These are phyloP conservation scores for Argyresthia albistria DNA, from an alignment of 2,888 invertebrate species.

Conservation along the genomic window DNA sequence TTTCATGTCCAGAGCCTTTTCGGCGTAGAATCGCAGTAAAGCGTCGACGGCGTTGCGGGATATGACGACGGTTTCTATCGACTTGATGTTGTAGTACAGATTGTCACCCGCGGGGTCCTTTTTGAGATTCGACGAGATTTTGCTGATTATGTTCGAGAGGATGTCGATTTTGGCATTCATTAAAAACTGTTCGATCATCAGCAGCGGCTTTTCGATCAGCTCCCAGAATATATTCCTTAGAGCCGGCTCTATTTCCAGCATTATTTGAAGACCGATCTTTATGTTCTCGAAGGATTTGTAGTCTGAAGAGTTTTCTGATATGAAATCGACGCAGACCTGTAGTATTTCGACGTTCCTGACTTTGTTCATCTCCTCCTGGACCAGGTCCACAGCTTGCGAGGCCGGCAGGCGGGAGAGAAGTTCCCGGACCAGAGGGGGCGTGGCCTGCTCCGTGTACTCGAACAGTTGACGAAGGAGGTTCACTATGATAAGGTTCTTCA, in stretches of 20 bases:
- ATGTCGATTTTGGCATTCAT: slow-evolving; percentile 88
- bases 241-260: slow-evolving; percentile 70
- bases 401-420: slow-evolving; percentile 74
- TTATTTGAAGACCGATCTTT: slow-evolving; percentile 77
- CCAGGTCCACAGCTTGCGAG: slow-evolving; percentile 72
- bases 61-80: slow-evolving; percentile 67
- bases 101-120: slow-evolving; percentile 60
- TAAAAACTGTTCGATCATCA: slow-evolving; percentile 87
- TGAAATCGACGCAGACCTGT: slow-evolving; percentile 75
- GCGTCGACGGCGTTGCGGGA: slow-evolving; percentile 78
- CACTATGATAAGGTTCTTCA: slow-evolving; percentile 65
- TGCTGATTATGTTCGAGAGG: slow-evolving; percentile 74
- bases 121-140: slow-evolving; percentile 59
- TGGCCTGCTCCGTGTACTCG: slow-evolving; percentile 58
- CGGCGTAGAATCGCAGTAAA: slow-evolving; percentile 80
- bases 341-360: slow-evolving; percentile 75
- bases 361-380: slow-evolving; percentile 75
- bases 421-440: slow-evolving; percentile 53
- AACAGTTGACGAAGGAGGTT: slow-evolving; percentile 71
- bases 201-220: slow-evolving; percentile 78
- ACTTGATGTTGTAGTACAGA: slow-evolving; percentile 73
- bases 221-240: slow-evolving; percentile 76
- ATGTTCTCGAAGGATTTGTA: slow-evolving; percentile 73
- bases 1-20: slow-evolving; percentile 83
- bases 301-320: slow-evolving; percentile 64